Evolutionary conservation across 53 echinoderm and acorn worm genomes (phyloP).

Genomic region (Luidia sarsii): DNA sequence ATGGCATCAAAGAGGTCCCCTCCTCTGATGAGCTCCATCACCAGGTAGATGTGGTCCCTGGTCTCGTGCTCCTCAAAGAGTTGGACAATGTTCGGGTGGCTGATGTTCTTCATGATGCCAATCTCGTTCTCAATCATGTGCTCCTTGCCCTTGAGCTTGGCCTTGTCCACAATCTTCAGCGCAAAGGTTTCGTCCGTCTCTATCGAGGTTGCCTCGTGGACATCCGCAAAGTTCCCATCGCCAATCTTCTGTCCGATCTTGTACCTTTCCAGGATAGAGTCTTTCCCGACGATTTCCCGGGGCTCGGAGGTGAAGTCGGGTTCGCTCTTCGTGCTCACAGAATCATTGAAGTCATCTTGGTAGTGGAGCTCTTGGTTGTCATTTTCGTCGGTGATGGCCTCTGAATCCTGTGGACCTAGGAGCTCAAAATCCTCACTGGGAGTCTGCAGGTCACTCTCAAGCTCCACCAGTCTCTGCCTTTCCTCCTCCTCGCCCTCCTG

Average conservation of each 20-base stretch:
- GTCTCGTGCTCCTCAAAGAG: conserved; percentile 96
- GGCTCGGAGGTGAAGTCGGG: conserved; percentile 64
- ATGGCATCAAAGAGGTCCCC: conserved; percentile 98
- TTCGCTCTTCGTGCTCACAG: conserved; percentile 32
- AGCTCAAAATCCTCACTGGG: conserved; percentile 1
- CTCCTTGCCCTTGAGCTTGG: conserved; percentile 88
- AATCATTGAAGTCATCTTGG: conserved; percentile 17
- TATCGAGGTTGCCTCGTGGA: conserved; percentile 76
- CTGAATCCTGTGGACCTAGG: neutral
- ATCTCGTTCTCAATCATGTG: conserved; percentile 98
- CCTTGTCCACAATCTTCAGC: conserved; percentile 94
- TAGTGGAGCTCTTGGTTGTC: conserved; percentile 27
- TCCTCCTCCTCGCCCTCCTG: conserved; percentile 42
- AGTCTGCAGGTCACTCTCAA: conserved; percentile 8
- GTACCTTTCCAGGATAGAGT: conserved; percentile 79
- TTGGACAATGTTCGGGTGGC: conserved; percentile 88
- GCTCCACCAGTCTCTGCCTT: conserved; percentile 6
- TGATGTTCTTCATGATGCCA: conserved; percentile 88
- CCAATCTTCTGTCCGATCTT: conserved; percentile 87
- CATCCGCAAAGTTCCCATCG: conserved; percentile 97
- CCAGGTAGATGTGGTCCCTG: conserved; percentile 78
- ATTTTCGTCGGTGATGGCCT: neutral
- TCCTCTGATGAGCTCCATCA: conserved; percentile 92
- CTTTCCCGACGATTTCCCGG: conserved; percentile 66
- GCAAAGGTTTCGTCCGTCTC: conserved; percentile 79